Evolutionary conservation across 2,113 vertebrate genomes (phyloP).

Genomic region (Corythaeola cristata): DNA sequence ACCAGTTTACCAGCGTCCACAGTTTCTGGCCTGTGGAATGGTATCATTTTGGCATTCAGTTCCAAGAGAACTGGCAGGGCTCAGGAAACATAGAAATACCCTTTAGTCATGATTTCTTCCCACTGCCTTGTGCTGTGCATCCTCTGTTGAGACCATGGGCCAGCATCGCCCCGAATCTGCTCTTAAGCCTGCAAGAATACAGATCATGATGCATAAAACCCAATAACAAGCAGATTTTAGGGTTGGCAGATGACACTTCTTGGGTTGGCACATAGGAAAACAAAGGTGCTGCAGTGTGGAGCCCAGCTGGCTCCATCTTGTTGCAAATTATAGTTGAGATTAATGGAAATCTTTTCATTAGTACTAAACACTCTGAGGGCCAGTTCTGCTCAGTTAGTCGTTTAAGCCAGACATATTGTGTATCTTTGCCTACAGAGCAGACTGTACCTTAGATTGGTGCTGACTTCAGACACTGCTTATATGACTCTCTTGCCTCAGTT

Average conservation of each 20-base stretch:
- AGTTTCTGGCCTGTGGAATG: background rate
- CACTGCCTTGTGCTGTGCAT: background rate
- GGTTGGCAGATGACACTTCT: background rate
- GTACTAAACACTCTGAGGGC: background rate
- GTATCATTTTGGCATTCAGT: background rate
- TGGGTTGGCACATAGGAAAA: background rate
- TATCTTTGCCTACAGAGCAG: background rate
- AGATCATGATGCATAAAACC: background rate
- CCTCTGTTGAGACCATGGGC: background rate
- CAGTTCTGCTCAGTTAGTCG: background rate
- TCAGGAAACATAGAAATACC: background rate
- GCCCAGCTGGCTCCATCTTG: background rate
- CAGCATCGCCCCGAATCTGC: background rate
- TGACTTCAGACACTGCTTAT: background rate
- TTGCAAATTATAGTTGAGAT: background rate
- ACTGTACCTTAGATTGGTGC: background rate
- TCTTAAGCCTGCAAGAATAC: background rate
- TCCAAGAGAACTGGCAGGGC: background rate
- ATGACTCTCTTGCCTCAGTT: background rate
- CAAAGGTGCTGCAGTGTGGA: background rate
- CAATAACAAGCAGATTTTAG: background rate
- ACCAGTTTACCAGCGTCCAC: background rate
- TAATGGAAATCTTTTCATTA: background rate
- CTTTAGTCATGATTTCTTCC: background rate
- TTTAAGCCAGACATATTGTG: background rate